A percentile compares a stretch with the other conserved stretches of the same genome.
Conservation (phyloP, 2,797 vertebrate genomes). For the Phataginus tricuspis region DNA sequence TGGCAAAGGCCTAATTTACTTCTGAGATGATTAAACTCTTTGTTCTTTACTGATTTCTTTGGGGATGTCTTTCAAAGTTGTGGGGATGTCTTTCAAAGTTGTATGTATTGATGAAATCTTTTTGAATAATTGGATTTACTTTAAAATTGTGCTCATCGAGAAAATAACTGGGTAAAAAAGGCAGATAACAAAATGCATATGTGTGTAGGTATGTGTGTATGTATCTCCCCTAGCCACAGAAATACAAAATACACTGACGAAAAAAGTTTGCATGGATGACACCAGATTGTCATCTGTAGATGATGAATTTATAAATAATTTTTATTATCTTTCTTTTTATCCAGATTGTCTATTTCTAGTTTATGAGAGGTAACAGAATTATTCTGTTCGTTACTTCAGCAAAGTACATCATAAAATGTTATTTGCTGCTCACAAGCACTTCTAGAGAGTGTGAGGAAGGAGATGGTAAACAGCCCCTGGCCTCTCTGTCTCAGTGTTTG, state of each 20-base stretch:
- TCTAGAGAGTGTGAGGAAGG: background rate
- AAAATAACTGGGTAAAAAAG: background rate
- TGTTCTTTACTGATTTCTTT: background rate
- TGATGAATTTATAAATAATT: background rate
- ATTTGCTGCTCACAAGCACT: background rate
- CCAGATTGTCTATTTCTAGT: background rate
- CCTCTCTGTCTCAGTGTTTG: background rate
- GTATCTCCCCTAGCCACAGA: background rate
- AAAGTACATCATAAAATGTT: background rate
- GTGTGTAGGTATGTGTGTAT: background rate
- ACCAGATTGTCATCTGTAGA: background rate
- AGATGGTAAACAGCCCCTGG: background rate
- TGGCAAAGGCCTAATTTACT: background rate
- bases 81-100: background rate
- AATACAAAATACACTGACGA: background rate
- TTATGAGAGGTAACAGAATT: background rate
- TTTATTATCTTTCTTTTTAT: background rate
- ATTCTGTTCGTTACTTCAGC: background rate
- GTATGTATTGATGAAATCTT: background rate
- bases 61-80: background rate
- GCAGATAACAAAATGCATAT: background rate
- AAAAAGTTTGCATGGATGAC: background rate
- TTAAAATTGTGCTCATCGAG: slow-evolving; percentile 1
- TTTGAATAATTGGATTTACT: background rate
- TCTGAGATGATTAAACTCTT: background rate